These are phyloP conservation scores for Hyperoplus immaculatus DNA, from an alignment of 2,797 vertebrate species.

Conservation along the genomic window DNA sequence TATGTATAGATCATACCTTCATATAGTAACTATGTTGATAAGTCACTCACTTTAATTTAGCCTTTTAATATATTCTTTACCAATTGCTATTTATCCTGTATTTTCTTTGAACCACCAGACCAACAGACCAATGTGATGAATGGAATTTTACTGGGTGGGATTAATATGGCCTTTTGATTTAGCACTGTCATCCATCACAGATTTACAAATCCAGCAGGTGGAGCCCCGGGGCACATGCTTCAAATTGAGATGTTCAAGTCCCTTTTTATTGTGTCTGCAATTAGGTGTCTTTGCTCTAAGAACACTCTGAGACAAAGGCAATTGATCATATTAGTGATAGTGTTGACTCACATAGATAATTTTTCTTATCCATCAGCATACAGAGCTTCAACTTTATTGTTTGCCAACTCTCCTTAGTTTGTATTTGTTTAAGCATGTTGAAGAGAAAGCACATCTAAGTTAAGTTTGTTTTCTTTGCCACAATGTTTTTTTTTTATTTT, in stretches of 20 bases:
- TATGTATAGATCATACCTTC: not conserved
- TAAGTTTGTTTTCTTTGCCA: not conserved
- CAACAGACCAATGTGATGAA: constrained; percentile 8
- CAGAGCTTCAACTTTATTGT: not conserved
- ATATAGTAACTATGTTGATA: no score
- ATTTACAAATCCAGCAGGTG: constrained; percentile 68
- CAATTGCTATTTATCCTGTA: not conserved
- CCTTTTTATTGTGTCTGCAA: constrained; percentile 15
- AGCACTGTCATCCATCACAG: constrained; percentile 24
- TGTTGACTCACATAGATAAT: not conserved
- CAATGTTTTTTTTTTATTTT: not conserved
- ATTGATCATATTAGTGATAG: constrained; percentile 8
- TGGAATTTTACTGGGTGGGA: constrained; percentile 28
- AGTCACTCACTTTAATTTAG: not conserved
- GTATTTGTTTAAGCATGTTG: not conserved
- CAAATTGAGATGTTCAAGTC: not conserved
- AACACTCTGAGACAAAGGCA: not conserved
- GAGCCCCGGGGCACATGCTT: constrained; percentile 55
- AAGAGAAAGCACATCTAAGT: constrained; percentile 8
- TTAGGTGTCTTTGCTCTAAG: not conserved
- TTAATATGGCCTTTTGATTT: constrained; percentile 7
- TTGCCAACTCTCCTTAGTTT: not conserved
- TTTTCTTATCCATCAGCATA: not conserved
- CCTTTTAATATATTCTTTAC: not conserved
- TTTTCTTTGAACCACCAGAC: constrained; percentile 13